Conservation (phyloP, 92 coral and sea anemone genomes). For the Siderastrea siderea region DNA sequence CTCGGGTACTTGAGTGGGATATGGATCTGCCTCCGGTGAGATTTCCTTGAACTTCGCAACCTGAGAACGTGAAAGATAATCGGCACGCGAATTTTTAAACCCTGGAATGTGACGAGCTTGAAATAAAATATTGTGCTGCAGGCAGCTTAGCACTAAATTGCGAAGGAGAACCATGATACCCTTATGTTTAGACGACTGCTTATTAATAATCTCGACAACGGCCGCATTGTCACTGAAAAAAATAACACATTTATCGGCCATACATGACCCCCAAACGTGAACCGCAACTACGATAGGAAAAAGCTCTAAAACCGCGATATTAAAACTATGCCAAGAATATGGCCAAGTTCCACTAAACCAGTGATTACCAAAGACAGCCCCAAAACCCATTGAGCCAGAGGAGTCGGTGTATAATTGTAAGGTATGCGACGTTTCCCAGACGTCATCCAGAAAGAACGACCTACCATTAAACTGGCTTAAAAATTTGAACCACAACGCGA, state of each 20-base stretch:
- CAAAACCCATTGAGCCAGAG: slow-evolving; percentile 42
- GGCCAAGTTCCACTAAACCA: slow-evolving; percentile 67
- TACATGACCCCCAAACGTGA: slow-evolving; percentile 49
- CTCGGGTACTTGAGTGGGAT: no score
- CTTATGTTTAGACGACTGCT: slow-evolving; percentile 19
- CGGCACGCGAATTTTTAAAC: no score
- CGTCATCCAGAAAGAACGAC: slow-evolving; percentile 46
- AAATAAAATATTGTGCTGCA: no score
- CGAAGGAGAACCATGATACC: background rate
- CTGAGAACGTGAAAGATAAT: no score
- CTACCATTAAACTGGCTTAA: slow-evolving; percentile 33
- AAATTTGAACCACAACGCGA: slow-evolving; percentile 12
- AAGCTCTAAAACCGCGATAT: slow-evolving; percentile 44
- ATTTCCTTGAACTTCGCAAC: no score
- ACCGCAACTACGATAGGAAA: slow-evolving; percentile 36
- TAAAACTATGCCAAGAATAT: slow-evolving; percentile 11
- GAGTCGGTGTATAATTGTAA: slow-evolving; percentile 36
- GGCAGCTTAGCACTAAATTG: no score
- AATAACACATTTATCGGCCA: slow-evolving; percentile 34
- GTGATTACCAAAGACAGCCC: slow-evolving; percentile 51
- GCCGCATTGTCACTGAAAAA: slow-evolving; percentile 47
- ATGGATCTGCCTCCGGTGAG: no score
- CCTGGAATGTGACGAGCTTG: no score
- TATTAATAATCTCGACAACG: slow-evolving; percentile 27
- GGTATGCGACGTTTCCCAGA: slow-evolving; percentile 17